A percentile compares a stretch with the other conserved stretches of the same genome.
Conservation (phyloP, 2,797 vertebrate genomes). For the Lagorchestes hirsutus region DNA sequence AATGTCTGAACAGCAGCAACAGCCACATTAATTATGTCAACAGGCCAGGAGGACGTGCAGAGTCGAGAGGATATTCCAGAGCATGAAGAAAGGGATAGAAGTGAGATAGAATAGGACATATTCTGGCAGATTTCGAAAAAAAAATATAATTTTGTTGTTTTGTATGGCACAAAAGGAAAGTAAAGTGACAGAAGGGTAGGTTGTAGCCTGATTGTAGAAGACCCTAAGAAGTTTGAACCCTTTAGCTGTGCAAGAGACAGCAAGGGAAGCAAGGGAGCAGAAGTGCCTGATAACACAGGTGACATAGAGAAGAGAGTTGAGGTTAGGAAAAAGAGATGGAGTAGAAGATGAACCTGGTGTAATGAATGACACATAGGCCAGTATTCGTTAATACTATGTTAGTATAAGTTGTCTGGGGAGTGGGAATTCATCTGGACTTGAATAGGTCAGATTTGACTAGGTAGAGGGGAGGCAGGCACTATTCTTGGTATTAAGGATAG, state of each 20-base stretch:
- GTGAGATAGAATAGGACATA: background rate
- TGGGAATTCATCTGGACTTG: background rate
- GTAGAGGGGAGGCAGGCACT: background rate
- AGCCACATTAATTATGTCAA: background rate
- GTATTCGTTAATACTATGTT: too few relatives aligned
- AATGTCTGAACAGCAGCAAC: too few relatives aligned
- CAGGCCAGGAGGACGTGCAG: background rate
- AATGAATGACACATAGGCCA: too few relatives aligned
- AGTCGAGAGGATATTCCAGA: background rate
- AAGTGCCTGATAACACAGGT: background rate
- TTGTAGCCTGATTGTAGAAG: background rate
- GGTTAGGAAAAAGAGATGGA: too few relatives aligned
- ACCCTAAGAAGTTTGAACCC: background rate
- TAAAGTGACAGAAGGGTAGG: background rate
- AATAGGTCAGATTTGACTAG: background rate
- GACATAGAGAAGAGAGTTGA: background rate
- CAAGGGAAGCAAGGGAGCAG: background rate
- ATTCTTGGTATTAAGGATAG: background rate
- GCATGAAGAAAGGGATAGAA: background rate
- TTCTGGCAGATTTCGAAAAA: background rate
- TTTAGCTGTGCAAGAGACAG: background rate
- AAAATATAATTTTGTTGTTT: background rate
- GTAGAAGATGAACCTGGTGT: too few relatives aligned
- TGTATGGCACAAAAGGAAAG: background rate
- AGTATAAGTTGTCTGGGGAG: too few relatives aligned